Evolutionary conservation across 1,140 invertebrate species (phyloP).

Genomic region (Atta cephalotes): DNA sequence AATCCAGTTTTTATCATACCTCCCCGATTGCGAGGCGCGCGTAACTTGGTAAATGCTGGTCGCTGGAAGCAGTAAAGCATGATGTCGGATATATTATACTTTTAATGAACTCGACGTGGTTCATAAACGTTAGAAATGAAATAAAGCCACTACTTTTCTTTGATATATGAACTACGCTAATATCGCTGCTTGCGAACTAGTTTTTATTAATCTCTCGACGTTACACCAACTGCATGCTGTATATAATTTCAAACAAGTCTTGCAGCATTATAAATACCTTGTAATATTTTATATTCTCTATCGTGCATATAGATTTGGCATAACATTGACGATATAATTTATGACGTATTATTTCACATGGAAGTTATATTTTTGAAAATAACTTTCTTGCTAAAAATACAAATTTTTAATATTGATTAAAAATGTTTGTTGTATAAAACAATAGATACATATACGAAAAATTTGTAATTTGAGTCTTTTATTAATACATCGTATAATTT

Average conservation of each 20-base stretch:
- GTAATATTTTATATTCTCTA: not conserved
- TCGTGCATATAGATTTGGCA: not conserved
- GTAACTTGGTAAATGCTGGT: slow-evolving; percentile 58
- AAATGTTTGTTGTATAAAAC: not conserved
- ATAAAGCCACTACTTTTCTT: slow-evolving; percentile 57
- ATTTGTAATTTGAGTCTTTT: not conserved
- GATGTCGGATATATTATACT: slow-evolving; percentile 57
- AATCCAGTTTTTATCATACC: slow-evolving; percentile 56
- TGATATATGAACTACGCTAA: slow-evolving; percentile 43
- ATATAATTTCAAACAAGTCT: slow-evolving; percentile 27
- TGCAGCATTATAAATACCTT: not conserved
- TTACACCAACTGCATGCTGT: slow-evolving; percentile 24
- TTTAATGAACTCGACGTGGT: slow-evolving; percentile 61
- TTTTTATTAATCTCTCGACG: slow-evolving; percentile 49
- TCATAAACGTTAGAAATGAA: slow-evolving; percentile 63
- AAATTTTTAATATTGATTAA: not conserved
- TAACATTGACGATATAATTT: not conserved
- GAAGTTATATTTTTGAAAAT: not conserved
- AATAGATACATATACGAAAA: not conserved
- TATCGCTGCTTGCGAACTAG: slow-evolving; percentile 46
- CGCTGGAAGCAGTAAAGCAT: slow-evolving; percentile 53
- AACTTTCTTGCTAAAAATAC: not conserved
- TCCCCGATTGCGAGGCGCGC: slow-evolving; percentile 52
- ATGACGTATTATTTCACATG: not conserved
- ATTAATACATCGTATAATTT: not conserved